phyloP scores from a whole-genome alignment of 64 coral and sea anemone species.

The Pocillopora damicornis region DNA sequence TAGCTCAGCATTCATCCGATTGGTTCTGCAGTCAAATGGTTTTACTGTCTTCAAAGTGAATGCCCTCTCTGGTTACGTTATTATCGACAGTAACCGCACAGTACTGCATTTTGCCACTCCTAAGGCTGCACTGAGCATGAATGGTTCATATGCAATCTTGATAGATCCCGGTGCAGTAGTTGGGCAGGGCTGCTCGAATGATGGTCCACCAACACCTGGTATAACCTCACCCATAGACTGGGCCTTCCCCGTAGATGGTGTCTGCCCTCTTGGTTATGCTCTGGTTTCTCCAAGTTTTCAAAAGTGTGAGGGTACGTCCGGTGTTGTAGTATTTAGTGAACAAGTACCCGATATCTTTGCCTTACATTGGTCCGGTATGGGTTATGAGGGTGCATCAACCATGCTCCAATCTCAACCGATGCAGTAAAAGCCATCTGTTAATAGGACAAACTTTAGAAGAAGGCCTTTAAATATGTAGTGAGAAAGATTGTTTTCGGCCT shows the following conservation, averaged over 20 bases:
- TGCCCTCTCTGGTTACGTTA: neutral
- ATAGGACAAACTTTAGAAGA: no score
- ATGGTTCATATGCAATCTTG: conserved; percentile 3
- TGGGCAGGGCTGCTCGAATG: conserved; percentile 7
- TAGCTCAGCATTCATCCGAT: neutral
- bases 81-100: neutral
- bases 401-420: no score
- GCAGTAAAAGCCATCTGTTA: no score
- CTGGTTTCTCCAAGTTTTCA: neutral
- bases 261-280: neutral
- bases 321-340: neutral
- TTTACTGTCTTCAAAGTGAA: neutral
- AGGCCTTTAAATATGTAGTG: no score
- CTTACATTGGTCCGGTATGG: no score
- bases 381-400: no score
- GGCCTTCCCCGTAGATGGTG: neutral
- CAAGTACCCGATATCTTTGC: no score
- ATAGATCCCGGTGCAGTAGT: conserved; percentile 19
- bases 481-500: no score
- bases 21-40: neutral
- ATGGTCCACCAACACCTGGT: conserved; percentile 10
- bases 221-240: neutral
- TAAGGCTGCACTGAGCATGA: conserved; percentile 14
- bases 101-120: neutral
- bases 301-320: neutral